Evolutionary conservation across 2,797 vertebrate genomes (phyloP).

Genomic region (Hyperoplus lanceolatus): DNA sequence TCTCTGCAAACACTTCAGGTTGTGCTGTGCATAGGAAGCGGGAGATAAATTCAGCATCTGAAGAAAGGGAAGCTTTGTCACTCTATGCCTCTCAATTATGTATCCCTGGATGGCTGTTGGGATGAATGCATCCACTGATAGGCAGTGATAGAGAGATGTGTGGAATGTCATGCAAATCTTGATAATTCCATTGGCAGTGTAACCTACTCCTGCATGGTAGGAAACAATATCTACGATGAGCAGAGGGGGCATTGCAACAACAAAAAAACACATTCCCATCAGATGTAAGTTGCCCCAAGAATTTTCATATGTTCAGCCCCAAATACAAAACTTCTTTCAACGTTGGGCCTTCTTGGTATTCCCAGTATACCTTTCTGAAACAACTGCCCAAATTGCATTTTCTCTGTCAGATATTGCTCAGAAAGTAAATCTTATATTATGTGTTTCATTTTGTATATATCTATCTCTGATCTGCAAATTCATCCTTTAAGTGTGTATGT

Average conservation of each 20-base stretch:
- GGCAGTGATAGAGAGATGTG: conserved; percentile 35
- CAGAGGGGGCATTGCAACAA: not conserved
- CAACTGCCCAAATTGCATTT: not conserved
- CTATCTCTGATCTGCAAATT: not conserved
- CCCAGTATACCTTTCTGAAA: not conserved
- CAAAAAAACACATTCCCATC: conserved; percentile 2
- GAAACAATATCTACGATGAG: conserved; percentile 16
- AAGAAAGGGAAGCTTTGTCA: conserved; percentile 71
- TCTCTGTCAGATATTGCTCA: not conserved
- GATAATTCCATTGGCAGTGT: conserved; percentile 28
- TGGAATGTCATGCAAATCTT: conserved; percentile 41
- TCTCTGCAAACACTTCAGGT: conserved; percentile 79
- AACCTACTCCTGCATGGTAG: not conserved
- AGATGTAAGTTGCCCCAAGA: conserved; percentile 5
- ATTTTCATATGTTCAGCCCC: not conserved
- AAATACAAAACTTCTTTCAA: conserved; percentile 9
- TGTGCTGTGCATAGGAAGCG: conserved; percentile 77
- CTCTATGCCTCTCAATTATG: conserved; percentile 46
- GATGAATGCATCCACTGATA: conserved; percentile 48
- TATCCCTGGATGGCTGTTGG: conserved; percentile 38
- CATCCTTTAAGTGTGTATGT: not conserved
- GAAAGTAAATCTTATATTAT: not conserved
- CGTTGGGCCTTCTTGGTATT: not conserved
- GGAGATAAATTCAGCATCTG: conserved; percentile 70
- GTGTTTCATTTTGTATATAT: not conserved